Conservation (phyloP, 1,140 invertebrate genomes). For the Oreohelix idahoensis region DNA sequence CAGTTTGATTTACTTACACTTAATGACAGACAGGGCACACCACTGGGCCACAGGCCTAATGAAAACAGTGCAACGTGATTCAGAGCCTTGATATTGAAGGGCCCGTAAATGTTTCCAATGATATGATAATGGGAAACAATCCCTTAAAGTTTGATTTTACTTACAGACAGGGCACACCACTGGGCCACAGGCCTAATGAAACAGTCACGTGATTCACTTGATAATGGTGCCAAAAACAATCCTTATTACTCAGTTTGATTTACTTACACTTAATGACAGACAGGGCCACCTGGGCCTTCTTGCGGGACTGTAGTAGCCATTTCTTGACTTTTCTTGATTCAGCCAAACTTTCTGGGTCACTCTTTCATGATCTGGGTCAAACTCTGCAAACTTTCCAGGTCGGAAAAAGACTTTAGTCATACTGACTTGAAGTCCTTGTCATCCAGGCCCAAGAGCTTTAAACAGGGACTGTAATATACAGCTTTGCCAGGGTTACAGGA, state of each 20-base stretch:
- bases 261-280: slow-evolving; percentile 93
- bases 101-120: too few relatives aligned
- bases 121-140: too few relatives aligned
- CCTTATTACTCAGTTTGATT: too few relatives aligned
- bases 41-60: too few relatives aligned
- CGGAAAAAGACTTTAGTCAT: slow-evolving; percentile 97
- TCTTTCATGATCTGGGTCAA: slow-evolving; percentile 96
- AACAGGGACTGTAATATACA: slow-evolving; percentile 89
- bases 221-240: too few relatives aligned
- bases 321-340: slow-evolving; percentile 87
- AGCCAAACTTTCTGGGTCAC: slow-evolving; percentile 91
- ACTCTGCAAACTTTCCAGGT: slow-evolving; percentile 97
- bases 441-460: slow-evolving; percentile 92
- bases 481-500: too few relatives aligned
- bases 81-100: too few relatives aligned
- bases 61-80: too few relatives aligned
- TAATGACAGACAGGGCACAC: slow-evolving; percentile 92
- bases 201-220: too few relatives aligned
- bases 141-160: too few relatives aligned
- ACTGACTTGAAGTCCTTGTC: slow-evolving; percentile 97
- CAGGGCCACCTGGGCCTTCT: slow-evolving; percentile 91
- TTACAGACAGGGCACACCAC: too few relatives aligned
- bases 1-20: slow-evolving; percentile 80
- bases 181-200: too few relatives aligned
- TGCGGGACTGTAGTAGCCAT: slow-evolving; percentile 90